Evolutionary conservation across 2,888 invertebrate genomes (phyloP).

Genomic region (Hipparchia sbordonii): DNA sequence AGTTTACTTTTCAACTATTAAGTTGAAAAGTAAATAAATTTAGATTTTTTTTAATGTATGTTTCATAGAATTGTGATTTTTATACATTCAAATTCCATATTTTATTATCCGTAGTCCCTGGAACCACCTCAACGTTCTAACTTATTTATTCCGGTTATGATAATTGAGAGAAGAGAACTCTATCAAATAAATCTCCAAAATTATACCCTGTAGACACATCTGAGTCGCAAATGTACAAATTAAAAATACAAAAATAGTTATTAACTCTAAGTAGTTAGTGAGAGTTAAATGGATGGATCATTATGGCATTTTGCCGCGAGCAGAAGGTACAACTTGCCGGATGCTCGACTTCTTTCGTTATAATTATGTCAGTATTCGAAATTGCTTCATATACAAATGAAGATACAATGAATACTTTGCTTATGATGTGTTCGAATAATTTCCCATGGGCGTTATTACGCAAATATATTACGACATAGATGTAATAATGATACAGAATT

Average conservation of each 20-base stretch:
- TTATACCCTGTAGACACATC: background rate
- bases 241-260: background rate
- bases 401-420: conserved; percentile 23
- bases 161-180: no score
- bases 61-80: no score
- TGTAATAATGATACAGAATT: conserved; percentile 23
- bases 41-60: no score
- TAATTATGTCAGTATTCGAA: background rate
- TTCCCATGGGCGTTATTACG: conserved; percentile 19
- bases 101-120: no score
- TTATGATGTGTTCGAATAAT: conserved; percentile 17
- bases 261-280: background rate
- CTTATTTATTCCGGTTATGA: no score
- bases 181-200: no score
- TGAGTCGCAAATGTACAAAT: background rate
- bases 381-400: conserved; percentile 28
- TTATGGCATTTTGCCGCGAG: conserved; percentile 5
- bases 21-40: no score
- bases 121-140: no score
- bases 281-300: no score
- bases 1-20: no score
- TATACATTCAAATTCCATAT: no score
- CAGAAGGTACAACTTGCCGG: background rate
- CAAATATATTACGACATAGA: conserved; percentile 18
- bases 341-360: conserved; percentile 31